Evolutionary conservation across 2,797 vertebrate genomes (phyloP).

Genomic region (Lutjanus campechanus): DNA sequence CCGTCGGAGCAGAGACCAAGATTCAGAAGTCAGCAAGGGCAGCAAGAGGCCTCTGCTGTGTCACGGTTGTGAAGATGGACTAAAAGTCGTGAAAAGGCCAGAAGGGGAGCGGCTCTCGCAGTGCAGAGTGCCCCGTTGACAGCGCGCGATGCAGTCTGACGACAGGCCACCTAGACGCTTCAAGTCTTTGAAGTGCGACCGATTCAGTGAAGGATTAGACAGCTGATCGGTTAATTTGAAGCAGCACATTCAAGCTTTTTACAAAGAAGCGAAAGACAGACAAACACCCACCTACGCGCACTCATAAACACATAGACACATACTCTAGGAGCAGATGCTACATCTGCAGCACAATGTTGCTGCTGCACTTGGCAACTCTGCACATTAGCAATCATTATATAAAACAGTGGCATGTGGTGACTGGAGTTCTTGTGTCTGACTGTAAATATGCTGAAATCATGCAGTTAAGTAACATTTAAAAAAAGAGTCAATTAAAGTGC

Average conservation of each 20-base stretch:
- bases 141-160: conserved; percentile 20
- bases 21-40: conserved; percentile 23
- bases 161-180: conserved; percentile 13
- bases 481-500: conserved; percentile 2
- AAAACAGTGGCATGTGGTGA: conserved; percentile 5
- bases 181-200: conserved; percentile 57
- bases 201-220: conserved; percentile 59
- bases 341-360: conserved; percentile 45
- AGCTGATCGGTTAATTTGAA: conserved; percentile 63
- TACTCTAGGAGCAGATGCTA: conserved; percentile 46
- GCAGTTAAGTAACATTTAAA: not conserved
- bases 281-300: conserved; percentile 43
- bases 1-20: not conserved
- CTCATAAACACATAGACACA: conserved; percentile 6
- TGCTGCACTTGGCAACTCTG: conserved; percentile 28
- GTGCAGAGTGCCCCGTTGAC: conserved; percentile 11
- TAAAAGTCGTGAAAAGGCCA: conserved; percentile 27
- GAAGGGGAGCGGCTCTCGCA: conserved; percentile 5
- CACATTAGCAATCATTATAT: conserved; percentile 34
- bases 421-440: not conserved
- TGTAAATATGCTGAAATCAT: conserved; percentile 18
- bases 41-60: conserved; percentile 10
- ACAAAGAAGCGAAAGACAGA: conserved; percentile 55
- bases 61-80: conserved; percentile 20
- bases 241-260: conserved; percentile 52